These are phyloP conservation scores for Silurus meridionalis DNA, from an alignment of 2,113 vertebrate genomes.

Conservation along the genomic window DNA sequence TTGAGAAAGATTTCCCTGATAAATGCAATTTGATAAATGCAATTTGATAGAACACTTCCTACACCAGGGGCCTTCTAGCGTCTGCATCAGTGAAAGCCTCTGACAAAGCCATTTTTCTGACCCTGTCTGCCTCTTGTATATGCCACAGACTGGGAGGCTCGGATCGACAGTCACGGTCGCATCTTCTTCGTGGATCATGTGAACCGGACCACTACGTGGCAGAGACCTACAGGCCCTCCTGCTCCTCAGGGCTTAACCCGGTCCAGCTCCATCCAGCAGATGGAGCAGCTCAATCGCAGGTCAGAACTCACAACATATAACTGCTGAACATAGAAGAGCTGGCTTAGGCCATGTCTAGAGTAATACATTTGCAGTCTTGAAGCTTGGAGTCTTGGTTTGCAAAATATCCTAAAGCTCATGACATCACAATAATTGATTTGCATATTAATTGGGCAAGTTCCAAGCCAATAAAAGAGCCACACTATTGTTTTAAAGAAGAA, in stretches of 20 bases:
- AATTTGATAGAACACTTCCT: no score
- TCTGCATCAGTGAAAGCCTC: background rate
- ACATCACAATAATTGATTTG: background rate
- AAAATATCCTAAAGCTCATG: background rate
- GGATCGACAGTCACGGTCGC: constrained; percentile 96
- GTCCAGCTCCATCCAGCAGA: constrained; percentile 97
- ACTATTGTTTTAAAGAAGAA: background rate
- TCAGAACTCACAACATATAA: constrained; percentile 9
- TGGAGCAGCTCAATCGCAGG: constrained; percentile 99
- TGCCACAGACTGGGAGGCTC: constrained; percentile 92
- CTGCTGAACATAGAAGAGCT: background rate
- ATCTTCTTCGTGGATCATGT: constrained; percentile 98
- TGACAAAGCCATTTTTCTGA: background rate
- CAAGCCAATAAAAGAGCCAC: background rate
- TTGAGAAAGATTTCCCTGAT: background rate
- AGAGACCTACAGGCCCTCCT: constrained; percentile 91
- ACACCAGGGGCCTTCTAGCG: no score
- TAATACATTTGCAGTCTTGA: background rate
- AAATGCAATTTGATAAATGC: no score
- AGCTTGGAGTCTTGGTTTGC: background rate
- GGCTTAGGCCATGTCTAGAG: background rate
- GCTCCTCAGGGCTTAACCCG: constrained; percentile 93
- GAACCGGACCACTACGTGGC: constrained; percentile 98
- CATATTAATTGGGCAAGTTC: background rate
- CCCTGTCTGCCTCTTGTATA: background rate